Conservation (phyloP, 2,888 invertebrate species). For the Papilio elwesi region DNA sequence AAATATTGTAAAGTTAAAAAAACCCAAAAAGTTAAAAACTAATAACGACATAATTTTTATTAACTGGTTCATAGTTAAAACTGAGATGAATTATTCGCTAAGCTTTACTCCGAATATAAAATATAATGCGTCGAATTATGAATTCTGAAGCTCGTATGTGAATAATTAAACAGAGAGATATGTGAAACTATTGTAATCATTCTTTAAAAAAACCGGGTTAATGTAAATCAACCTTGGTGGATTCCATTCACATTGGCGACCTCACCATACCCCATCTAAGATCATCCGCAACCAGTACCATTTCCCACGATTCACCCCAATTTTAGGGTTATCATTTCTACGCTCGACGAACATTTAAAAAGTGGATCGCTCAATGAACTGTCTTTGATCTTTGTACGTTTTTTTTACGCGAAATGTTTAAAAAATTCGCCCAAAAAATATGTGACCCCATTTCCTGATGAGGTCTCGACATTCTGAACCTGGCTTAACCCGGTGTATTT, state of each 20-base stretch:
- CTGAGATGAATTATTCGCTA: neutral
- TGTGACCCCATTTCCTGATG: constrained; percentile 78
- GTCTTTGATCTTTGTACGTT: constrained; percentile 53
- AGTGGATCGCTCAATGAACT: constrained; percentile 75
- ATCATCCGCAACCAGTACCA: constrained; percentile 48
- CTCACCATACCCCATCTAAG: constrained; percentile 55
- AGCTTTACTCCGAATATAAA: constrained; percentile 5
- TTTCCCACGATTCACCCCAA: constrained; percentile 80
- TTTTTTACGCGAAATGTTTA: constrained; percentile 53
- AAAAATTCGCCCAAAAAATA: constrained; percentile 56
- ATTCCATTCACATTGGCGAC: constrained; percentile 59
- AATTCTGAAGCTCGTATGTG: constrained; percentile 27
- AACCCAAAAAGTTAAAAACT: too few relatives aligned
- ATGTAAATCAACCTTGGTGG: constrained; percentile 68
- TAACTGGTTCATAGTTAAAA: neutral
- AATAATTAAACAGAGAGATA: constrained; percentile 31
- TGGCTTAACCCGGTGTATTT: constrained; percentile 74
- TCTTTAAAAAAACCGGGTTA: constrained; percentile 52
- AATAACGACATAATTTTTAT: too few relatives aligned
- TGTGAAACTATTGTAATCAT: constrained; percentile 34
- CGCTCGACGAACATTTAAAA: constrained; percentile 62
- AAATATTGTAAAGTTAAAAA: too few relatives aligned
- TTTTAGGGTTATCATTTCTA: constrained; percentile 75
- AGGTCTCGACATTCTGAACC: constrained; percentile 79
- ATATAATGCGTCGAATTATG: constrained; percentile 5